Percentiles rank a stretch among this genome's conserved stretches.
phyloP scores from a whole-genome alignment of 2,888 invertebrate species.

The Heliconius ethilla region DNA sequence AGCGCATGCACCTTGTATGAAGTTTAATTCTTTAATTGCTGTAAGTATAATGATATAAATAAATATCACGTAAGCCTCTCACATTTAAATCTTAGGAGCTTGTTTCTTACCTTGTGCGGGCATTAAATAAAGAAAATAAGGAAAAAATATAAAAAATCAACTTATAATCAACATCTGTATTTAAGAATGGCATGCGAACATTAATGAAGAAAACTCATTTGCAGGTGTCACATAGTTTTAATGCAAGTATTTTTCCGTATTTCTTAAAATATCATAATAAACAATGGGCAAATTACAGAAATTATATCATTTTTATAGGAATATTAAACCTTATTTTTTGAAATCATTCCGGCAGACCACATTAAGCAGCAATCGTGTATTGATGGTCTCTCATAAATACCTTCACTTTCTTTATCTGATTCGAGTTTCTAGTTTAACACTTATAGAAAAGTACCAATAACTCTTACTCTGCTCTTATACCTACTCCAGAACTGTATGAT shows the following conservation, averaged over 20 bases:
- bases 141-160: background rate
- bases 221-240: background rate
- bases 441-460: background rate
- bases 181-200: background rate
- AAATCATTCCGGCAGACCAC: background rate
- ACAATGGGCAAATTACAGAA: background rate
- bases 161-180: background rate
- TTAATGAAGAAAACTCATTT: background rate
- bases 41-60: too few species aligned
- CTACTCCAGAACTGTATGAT: too few species aligned
- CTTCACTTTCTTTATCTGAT: slow-evolving; percentile 3
- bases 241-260: background rate
- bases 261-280: background rate
- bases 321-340: background rate
- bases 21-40: too few species aligned
- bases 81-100: background rate
- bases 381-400: background rate
- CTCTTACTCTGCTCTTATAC: background rate
- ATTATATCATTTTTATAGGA: background rate
- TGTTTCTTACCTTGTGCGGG: background rate
- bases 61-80: too few species aligned
- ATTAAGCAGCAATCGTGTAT: background rate
- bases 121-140: background rate
- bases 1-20: too few species aligned
- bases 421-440: background rate